Base-by-base conservation (phyloP, 1,140 invertebrate species). In the Doryteuthis pealeii region DNA sequence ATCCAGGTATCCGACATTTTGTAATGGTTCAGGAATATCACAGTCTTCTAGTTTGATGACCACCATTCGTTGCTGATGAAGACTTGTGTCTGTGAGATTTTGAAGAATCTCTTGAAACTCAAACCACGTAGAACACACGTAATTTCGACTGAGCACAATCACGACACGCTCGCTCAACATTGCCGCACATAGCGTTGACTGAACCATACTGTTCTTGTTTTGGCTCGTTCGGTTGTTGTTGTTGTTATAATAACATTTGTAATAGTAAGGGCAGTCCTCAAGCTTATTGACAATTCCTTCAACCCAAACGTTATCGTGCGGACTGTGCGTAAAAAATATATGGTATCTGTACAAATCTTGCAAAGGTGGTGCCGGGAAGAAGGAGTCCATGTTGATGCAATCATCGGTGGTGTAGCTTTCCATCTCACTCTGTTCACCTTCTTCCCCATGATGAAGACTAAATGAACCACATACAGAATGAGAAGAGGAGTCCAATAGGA, bases 121-220 rank as follows among this genome's bases (percentile, higher is more conserved):
- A 22, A 72, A 71, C 84, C 84, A 86, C 14, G 79, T 78, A 2
- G 79, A 74, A 49, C 78, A 74, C 43, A 85, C 79, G 72, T 84
- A 86, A 49, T 76, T 78, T 8, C 74, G 71, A 35, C 80, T 81
- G 1, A 86, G 77, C 2, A 85, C 82, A 62, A 86, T 74, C 5
- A 85, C 81, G 1, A 85, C 81, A 28, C 83, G 73, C 72, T 85
- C 81, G 77, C 84, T 86, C n/a, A 86, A 76, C 83, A 85, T 86
- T 6, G 80, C 79, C 1, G 84, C 82, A 77, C 84, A 85, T 43
- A 86, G 73, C 12, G 81, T 75, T 33, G 78, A 84, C 76, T 85
- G 81, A 8, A 80, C 65, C 30, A 76, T 73, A 76, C 74, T 80
- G 22, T 6, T 31, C 54, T 62, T 62, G 18, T 62, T 62, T 18